These are phyloP conservation scores for Chlamydotis undulata DNA, from an alignment of 2,113 vertebrate species.

Conservation along the genomic window DNA sequence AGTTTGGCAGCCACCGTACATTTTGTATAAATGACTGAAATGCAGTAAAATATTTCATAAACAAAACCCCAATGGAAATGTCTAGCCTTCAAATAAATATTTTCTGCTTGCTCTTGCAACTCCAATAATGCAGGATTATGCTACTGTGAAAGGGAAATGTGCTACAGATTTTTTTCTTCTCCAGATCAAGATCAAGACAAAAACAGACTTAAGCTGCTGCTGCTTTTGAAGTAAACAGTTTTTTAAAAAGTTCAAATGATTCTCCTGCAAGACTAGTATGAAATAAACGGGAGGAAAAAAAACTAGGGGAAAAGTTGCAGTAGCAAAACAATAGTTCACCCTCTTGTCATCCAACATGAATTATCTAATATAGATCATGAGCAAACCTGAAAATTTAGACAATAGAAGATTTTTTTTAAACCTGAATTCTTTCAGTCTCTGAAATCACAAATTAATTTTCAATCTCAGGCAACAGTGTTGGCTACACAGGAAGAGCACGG, in stretches of 20 bases:
- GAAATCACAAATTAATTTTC: background rate
- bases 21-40: background rate
- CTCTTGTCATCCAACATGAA: background rate
- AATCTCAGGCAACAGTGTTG: background rate
- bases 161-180: background rate
- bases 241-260: background rate
- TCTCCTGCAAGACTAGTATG: background rate
- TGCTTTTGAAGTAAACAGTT: background rate
- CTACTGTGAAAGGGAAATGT: background rate
- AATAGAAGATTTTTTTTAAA: background rate
- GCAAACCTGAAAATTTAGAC: background rate
- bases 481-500: background rate
- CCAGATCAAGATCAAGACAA: background rate
- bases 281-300: background rate
- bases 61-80: background rate
- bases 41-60: slow-evolving; percentile 1
- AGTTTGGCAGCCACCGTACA: background rate
- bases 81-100: slow-evolving; percentile 24
- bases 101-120: background rate
- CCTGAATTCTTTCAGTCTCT: background rate
- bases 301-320: background rate
- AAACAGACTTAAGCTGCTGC: background rate
- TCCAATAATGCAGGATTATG: background rate
- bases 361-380: background rate
- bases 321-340: background rate